Evolutionary conservation across 64 coral and sea anemone species (phyloP).

Genomic region (Astreopora myriophthalma): DNA sequence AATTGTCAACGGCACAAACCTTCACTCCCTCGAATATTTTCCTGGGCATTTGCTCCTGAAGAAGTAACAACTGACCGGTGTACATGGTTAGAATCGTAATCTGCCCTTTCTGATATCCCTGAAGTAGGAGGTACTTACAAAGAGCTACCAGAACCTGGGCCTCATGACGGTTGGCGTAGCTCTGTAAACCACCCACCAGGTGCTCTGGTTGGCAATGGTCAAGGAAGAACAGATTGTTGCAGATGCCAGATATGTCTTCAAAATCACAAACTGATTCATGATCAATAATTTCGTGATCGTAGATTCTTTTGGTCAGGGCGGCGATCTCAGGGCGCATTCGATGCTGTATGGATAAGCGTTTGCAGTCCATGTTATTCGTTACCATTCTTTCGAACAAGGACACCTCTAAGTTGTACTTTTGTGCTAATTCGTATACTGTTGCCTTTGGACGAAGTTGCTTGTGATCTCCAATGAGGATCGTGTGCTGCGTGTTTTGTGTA

Average conservation of each 20-base stretch:
- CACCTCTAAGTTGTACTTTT: conserved; percentile 79
- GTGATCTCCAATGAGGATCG: conserved; percentile 89
- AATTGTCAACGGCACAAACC: conserved; percentile 79
- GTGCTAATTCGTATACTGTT: conserved; percentile 74
- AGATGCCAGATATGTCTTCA: conserved; percentile 61
- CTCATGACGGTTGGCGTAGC: conserved; percentile 86
- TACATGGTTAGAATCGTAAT: conserved; percentile 92
- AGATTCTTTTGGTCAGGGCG: conserved; percentile 73
- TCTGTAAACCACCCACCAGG: conserved; percentile 45
- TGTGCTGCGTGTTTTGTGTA: conserved; percentile 54
- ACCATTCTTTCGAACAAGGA: conserved; percentile 94
- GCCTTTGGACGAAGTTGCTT: conserved; percentile 89
- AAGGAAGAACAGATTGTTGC: conserved; percentile 82
- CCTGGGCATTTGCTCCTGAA: conserved; percentile 75
- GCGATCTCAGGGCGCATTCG: conserved; percentile 87
- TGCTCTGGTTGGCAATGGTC: conserved; percentile 61
- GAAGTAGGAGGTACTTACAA: conserved; percentile 73
- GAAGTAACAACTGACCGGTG: conserved; percentile 73
- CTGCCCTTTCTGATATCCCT: conserved; percentile 66
- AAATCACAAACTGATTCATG: conserved; percentile 75
- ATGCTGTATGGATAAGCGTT: conserved; percentile 77
- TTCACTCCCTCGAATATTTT: conserved; percentile 58
- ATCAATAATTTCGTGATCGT: conserved; percentile 75
- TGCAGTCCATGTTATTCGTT: conserved; percentile 80
- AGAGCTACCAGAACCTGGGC: conserved; percentile 74